phyloP scores from a whole-genome alignment of 2,797 vertebrate genomes.

The Choloepus didactylus region DNA sequence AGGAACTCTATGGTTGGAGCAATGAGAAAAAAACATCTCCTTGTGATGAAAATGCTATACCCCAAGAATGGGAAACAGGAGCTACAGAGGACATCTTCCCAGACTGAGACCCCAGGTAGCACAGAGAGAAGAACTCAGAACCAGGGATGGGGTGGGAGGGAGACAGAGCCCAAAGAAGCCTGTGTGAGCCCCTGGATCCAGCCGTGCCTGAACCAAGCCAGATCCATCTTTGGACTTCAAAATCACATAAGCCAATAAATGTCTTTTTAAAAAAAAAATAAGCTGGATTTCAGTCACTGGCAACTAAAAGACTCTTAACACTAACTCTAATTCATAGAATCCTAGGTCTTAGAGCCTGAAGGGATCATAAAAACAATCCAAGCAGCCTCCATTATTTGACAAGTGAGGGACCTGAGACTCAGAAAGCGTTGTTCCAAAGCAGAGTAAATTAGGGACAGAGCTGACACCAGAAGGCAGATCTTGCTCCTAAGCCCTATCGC shows the following conservation, averaged over 20 bases:
- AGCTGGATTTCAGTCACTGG: not conserved
- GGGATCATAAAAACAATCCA: not conserved
- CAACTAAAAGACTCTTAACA: not conserved
- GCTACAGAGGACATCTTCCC: not conserved
- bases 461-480: not conserved
- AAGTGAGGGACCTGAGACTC: not conserved
- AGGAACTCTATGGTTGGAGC: not conserved
- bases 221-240: not conserved
- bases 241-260: not conserved
- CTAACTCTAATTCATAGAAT: not conserved
- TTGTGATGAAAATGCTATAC: not conserved
- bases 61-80: not conserved
- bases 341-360: not conserved
- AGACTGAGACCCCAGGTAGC: not conserved
- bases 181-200: not conserved
- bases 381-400: not conserved
- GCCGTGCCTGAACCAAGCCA: not conserved
- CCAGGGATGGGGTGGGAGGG: fast-evolving
- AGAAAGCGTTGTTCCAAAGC: not conserved
- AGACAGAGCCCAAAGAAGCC: not conserved
- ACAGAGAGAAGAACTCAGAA: not conserved
- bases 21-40: not conserved
- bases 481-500: not conserved
- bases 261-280: not conserved
- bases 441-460: not conserved